Percentiles rank a stretch among this genome's conserved stretches.
Conservation (phyloP, 2,888 invertebrate species). For the Clusia tigrina region DNA sequence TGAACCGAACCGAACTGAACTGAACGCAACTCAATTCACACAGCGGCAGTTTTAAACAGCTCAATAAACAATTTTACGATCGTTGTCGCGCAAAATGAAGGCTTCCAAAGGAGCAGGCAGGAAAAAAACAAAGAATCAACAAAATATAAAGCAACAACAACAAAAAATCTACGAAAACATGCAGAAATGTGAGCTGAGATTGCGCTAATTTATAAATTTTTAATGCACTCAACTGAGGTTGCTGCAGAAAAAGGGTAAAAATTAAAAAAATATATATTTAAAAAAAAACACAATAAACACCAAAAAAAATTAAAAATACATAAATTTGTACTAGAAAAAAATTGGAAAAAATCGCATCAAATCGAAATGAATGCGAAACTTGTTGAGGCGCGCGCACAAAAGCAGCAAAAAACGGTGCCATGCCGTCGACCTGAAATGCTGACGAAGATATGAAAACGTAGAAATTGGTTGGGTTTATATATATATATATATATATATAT, state of each 20-base stretch:
- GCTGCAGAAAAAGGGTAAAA: not conserved
- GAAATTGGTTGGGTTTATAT: too few relatives aligned
- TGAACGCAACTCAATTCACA: not conserved
- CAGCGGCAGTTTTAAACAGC: not conserved
- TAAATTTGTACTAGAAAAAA: too few relatives aligned
- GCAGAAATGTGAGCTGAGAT: not conserved
- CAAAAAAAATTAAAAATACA: not conserved
- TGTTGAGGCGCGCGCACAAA: constrained; percentile 14
- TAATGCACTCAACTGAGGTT: not conserved
- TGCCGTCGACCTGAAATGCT: not conserved
- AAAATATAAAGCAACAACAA: too few relatives aligned
- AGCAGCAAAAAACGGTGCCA: constrained; percentile 31
- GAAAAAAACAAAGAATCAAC: too few relatives aligned
- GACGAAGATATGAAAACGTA: not conserved
- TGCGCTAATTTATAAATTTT: constrained; percentile 1
- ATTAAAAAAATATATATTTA: not conserved
- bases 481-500: too few relatives aligned
- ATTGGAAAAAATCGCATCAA: not conserved
- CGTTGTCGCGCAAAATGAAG: not conserved
- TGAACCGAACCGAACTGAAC: not conserved
- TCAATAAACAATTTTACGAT: constrained; percentile 3
- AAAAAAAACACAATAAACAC: not conserved
- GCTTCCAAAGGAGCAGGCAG: too few relatives aligned
- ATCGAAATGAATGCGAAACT: not conserved
- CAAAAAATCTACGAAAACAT: too few relatives aligned